Evolutionary conservation across 2,113 vertebrate species (phyloP).

Genomic region (Alectura lathami): DNA sequence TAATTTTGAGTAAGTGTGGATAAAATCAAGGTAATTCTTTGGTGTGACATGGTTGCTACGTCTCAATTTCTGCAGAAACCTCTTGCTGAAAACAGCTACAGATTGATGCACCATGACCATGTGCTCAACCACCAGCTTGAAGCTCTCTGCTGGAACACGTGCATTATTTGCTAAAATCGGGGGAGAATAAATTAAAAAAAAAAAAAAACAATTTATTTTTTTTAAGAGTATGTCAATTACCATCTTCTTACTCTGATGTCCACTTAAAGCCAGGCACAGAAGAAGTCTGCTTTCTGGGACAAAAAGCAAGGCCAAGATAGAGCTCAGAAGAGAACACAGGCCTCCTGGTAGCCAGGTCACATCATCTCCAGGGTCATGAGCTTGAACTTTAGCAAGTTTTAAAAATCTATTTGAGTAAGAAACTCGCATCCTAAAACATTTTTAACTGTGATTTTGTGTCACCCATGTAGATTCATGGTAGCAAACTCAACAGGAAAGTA

Average conservation of each 20-base stretch:
- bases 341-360: not conserved
- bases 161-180: slow-evolving; percentile 76
- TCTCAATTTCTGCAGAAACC: slow-evolving; percentile 88
- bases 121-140: slow-evolving; percentile 79
- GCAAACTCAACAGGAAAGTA: not conserved
- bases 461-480: not conserved
- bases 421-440: not conserved
- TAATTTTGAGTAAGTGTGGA: slow-evolving; percentile 85
- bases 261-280: not conserved
- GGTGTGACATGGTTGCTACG: slow-evolving; percentile 92
- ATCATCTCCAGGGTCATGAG: not conserved
- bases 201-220: too few relatives aligned
- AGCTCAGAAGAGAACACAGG: not conserved
- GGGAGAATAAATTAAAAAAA: not conserved
- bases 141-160: slow-evolving; percentile 78
- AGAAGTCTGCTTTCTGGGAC: not conserved
- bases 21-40: slow-evolving; percentile 95
- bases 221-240: not conserved
- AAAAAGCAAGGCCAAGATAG: not conserved
- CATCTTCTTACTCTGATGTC: not conserved
- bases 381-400: not conserved
- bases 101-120: slow-evolving; percentile 89
- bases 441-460: not conserved
- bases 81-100: slow-evolving; percentile 85
- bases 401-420: not conserved